Conservation (phyloP, 2,113 vertebrate genomes). For the Progne subis region DNA sequence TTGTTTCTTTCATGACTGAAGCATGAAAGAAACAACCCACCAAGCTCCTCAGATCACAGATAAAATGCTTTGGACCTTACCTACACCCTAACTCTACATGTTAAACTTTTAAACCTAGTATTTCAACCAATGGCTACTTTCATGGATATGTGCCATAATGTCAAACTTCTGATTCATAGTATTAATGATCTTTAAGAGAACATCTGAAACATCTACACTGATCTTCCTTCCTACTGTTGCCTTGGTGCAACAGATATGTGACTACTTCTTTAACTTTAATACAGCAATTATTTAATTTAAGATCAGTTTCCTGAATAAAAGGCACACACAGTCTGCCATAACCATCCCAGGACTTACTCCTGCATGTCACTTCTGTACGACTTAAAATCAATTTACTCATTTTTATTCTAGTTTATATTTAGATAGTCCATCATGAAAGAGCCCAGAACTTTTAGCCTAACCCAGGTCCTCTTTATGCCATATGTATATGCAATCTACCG, state of each 20-base stretch:
- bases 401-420: slow-evolving; percentile 31
- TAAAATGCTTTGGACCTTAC: background rate
- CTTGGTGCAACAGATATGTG: background rate
- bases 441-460: background rate
- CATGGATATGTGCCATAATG: background rate
- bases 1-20: background rate
- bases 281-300: background rate
- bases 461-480: background rate
- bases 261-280: background rate
- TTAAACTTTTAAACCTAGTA: background rate
- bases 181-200: background rate
- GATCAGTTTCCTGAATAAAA: background rate
- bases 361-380: background rate
- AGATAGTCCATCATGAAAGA: background rate
- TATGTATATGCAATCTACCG: slow-evolving; percentile 8
- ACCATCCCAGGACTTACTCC: background rate
- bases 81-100: background rate
- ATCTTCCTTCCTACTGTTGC: background rate
- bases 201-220: background rate
- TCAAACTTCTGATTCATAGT: background rate
- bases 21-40: background rate
- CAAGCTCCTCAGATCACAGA: background rate
- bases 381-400: background rate
- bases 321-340: background rate
- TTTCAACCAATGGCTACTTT: background rate